Percentiles rank a stretch among this genome's conserved stretches.
Conservation (phyloP, 2,888 invertebrate species). For the Drepana falcataria region DNA sequence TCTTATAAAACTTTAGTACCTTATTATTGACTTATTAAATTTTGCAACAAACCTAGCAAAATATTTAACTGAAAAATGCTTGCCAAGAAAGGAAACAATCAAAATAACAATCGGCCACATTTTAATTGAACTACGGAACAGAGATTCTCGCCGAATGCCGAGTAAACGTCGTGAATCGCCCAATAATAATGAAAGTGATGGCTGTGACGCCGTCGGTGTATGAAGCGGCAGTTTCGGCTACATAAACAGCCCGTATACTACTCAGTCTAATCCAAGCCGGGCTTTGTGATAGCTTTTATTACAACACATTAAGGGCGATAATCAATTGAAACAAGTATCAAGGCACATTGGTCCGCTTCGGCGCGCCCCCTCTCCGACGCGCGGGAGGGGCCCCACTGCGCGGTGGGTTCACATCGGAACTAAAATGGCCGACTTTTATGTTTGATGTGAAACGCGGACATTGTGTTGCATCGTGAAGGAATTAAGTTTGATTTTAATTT, state of each 20-base stretch:
- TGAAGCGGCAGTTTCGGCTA: constrained; percentile 78
- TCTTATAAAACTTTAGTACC: too few relatives aligned
- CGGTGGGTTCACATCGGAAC: constrained; percentile 61
- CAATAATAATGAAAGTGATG: constrained; percentile 80
- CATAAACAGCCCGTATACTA: constrained; percentile 77
- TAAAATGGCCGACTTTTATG: constrained; percentile 73
- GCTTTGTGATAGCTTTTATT: constrained; percentile 21
- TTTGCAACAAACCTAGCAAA: too few relatives aligned
- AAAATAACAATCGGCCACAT: constrained; percentile 61
- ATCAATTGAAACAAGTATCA: constrained; percentile 23
- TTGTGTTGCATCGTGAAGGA: constrained; percentile 18
- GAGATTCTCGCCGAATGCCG: constrained; percentile 64
- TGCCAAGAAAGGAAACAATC: constrained; percentile 39
- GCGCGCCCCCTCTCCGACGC: constrained; percentile 46
- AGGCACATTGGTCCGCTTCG: constrained; percentile 34
- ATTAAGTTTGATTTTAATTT: constrained; percentile 2
- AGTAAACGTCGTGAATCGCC: constrained; percentile 77
- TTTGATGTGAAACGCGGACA: constrained; percentile 24
- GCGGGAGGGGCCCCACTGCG: constrained; percentile 51
- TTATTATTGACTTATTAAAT: too few relatives aligned
- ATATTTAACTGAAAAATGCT: neutral
- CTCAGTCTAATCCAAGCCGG: constrained; percentile 33
- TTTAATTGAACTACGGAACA: constrained; percentile 70
- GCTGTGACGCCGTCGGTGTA: constrained; percentile 75
- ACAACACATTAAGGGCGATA: constrained; percentile 23